Base-by-base conservation (phyloP, 2,797 vertebrate genomes). In the Hippopotamyrus pictus region DNA sequence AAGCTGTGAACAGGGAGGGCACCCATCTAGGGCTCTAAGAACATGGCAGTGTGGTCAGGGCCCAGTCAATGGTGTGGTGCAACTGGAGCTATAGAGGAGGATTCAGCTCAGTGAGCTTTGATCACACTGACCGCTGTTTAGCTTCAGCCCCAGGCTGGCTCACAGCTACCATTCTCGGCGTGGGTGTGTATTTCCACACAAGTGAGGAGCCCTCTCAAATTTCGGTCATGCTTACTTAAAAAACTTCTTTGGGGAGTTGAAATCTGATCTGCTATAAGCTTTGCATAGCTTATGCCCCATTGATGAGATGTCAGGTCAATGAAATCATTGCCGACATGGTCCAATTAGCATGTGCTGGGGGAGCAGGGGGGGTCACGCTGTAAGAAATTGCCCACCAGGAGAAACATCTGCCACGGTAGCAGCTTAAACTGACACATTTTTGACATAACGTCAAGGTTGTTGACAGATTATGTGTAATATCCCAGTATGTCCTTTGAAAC, bases 301-400 rank as follows among this genome's bases (percentile, higher is more conserved):
- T 79, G 73, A 79, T 79, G 73, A 41, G 17, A 79, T 79, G 73
- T 79, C 73, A 46, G 73, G 73, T 79, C 73, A 79, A 79, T 79
- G 73, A 79, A 79, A 79, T 79, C 73, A 79, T 79, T 79, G 73
- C 17, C 73, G 41, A 79, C 73, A 79, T 79, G 73, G 37, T 79
- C 41, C 73, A 79, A 79, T 79, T 46, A n/a, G 73, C 73, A 79
- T 46, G 73, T 79, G 41, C 44, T 41, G 17, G 41, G 19, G 73
- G 73, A 46, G 41, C 7, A 1, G 3, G 2, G 5, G 14, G 37
- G 29, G 17, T 79, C 19, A 46, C 29, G 41, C 41, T 79, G 19
- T 44, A n/a, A 79, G 14, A 46, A 79, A 19, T 41, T 79, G 73
- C 37, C 5, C 41, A 41, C 73, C 37, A 79, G 17, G 7, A 79